These are phyloP conservation scores for Pachypsylla venusta DNA, from an alignment of 1,140 invertebrate species.

Conservation along the genomic window DNA sequence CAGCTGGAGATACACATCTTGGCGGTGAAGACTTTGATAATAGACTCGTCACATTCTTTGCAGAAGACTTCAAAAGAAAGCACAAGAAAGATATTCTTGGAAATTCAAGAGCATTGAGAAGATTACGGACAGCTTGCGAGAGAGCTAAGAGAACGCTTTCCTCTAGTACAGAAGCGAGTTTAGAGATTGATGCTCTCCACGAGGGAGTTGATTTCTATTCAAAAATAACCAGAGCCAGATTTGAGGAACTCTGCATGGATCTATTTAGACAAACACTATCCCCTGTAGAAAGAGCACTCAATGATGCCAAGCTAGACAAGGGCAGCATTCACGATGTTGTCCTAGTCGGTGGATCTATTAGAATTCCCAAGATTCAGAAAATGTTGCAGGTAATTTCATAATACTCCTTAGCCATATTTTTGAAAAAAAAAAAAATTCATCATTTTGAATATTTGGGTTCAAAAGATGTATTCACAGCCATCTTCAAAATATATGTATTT, in stretches of 20 bases:
- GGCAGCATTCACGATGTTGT: slow-evolving; percentile 55
- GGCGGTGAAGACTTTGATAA: slow-evolving; percentile 71
- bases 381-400: slow-evolving; percentile 32
- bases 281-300: slow-evolving; percentile 49
- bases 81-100: slow-evolving; percentile 34
- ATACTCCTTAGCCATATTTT: no score
- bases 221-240: slow-evolving; percentile 41
- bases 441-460: no score
- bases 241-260: slow-evolving; percentile 46
- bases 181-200: slow-evolving; percentile 40
- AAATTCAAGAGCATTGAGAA: slow-evolving; percentile 37
- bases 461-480: no score
- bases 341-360: slow-evolving; percentile 61
- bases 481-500: no score
- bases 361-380: slow-evolving; percentile 47
- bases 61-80: slow-evolving; percentile 40
- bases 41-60: slow-evolving; percentile 56
- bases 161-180: slow-evolving; percentile 39
- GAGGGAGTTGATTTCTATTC: slow-evolving; percentile 45
- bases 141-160: slow-evolving; percentile 40
- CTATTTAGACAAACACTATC: slow-evolving; percentile 41
- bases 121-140: slow-evolving; percentile 49
- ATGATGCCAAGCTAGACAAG: slow-evolving; percentile 59
- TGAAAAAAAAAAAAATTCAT: no score
- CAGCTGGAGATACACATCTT: slow-evolving; percentile 57